Conservation (phyloP, 2,113 vertebrate genomes). For the Emydura subglobosa region DNA sequence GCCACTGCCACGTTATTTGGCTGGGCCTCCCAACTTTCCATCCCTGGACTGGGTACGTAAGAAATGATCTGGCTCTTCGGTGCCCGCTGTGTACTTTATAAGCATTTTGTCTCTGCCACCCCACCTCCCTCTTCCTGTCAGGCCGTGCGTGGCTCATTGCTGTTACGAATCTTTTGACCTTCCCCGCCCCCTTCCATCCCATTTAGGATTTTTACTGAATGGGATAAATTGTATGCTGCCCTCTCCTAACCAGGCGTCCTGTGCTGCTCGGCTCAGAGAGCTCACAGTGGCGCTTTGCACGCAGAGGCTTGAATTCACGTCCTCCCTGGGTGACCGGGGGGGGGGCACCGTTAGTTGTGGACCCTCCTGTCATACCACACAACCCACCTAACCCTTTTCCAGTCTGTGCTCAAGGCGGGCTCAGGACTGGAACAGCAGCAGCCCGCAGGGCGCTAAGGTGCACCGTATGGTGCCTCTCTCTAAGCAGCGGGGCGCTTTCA, state of each 20-base stretch:
- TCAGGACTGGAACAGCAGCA: not conserved
- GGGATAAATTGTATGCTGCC: not conserved
- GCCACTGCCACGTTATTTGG: not conserved
- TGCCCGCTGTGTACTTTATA: not conserved
- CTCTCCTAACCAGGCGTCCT: not conserved
- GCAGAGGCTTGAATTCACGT: not conserved
- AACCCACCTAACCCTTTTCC: not conserved
- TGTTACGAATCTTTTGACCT: not conserved
- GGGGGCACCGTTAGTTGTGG: not conserved
- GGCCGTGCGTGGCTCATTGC: not conserved
- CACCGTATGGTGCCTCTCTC: not conserved
- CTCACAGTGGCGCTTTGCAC: not conserved
- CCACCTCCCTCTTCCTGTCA: not conserved
- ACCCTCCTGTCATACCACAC: not conserved
- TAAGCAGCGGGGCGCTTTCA: not conserved
- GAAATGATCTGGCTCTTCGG: not conserved
- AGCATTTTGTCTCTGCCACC: not conserved
- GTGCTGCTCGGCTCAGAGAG: not conserved
- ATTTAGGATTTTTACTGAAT: not conserved
- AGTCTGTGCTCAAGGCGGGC: not conserved
- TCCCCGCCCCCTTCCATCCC: not conserved
- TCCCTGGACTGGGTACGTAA: accelerated
- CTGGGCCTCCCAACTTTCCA: not conserved
- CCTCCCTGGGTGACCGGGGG: not conserved
- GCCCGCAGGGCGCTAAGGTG: not conserved